Percentiles rank a stretch among this genome's conserved stretches.
These are phyloP conservation scores for Xyliphius kryptos DNA, from an alignment of 2,113 vertebrate genomes.

Conservation along the genomic window DNA sequence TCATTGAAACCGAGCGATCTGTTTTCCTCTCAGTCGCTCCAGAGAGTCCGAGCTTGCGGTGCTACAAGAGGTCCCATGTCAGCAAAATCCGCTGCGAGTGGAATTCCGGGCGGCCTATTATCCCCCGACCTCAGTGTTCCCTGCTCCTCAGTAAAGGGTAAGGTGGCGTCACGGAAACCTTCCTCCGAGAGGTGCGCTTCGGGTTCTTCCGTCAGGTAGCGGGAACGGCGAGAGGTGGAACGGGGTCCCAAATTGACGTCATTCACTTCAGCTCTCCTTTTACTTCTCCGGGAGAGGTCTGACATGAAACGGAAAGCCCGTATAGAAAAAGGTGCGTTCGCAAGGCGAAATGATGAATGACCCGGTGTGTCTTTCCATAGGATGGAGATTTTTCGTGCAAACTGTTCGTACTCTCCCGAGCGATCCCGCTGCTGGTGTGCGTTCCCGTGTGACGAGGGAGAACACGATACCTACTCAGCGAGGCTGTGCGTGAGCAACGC, in stretches of 20 bases:
- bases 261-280: too few relatives aligned
- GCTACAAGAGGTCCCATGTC: conserved; percentile 59
- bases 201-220: too few relatives aligned
- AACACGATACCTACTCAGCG: conserved; percentile 38
- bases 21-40: conserved; percentile 48
- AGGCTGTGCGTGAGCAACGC: conserved; percentile 57
- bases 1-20: not conserved
- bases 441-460: conserved; percentile 46
- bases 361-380: too few relatives aligned
- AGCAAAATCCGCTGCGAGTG: conserved; percentile 67
- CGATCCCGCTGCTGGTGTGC: conserved; percentile 59
- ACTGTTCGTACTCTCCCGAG: conserved; percentile 52
- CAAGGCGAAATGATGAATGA: too few relatives aligned
- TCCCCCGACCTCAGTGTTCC: conserved; percentile 43
- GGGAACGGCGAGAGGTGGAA: too few relatives aligned
- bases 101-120: conserved; percentile 34
- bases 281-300: too few relatives aligned
- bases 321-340: too few relatives aligned
- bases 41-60: conserved; percentile 50
- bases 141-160: conserved; percentile 56
- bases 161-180: not conserved
- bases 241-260: too few relatives aligned
- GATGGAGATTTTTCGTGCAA: not conserved
- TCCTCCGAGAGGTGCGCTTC: too few relatives aligned
- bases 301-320: too few relatives aligned